Evolutionary conservation across 2,888 invertebrate species (phyloP).

Genomic region (Caenorhabditis virilis): DNA sequence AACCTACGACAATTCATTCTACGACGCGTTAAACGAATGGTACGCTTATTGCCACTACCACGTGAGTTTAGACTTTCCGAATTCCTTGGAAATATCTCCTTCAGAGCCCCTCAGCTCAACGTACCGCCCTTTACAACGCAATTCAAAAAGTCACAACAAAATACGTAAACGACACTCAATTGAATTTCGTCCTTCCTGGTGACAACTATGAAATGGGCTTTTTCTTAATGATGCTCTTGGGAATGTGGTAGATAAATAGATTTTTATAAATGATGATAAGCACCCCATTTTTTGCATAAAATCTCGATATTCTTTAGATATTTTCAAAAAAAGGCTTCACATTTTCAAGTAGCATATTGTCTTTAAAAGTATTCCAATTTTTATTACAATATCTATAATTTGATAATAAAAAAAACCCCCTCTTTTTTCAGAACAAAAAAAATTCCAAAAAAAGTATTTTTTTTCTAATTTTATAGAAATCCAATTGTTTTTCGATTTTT

Average conservation of each 20-base stretch:
- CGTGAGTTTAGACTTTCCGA: no score
- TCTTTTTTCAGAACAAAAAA: no score
- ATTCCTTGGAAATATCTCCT: no score
- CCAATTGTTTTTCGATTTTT: no score
- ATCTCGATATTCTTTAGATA: no score
- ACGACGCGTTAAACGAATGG: constrained; percentile 38
- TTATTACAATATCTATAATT: no score
- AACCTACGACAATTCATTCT: constrained; percentile 29
- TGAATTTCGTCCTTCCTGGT: constrained; percentile 17
- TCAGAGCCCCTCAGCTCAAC: constrained; percentile 30
- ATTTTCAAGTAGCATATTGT: no score
- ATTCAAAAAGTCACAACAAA: constrained; percentile 29
- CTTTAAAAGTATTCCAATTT: no score
- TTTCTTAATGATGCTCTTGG: constrained; percentile 17
- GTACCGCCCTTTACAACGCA: constrained; percentile 31
- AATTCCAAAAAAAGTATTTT: no score
- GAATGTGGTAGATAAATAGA: constrained; percentile 73
- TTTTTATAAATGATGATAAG: constrained; percentile 73
- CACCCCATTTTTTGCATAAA: constrained; percentile 75
- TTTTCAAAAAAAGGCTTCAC: no score
- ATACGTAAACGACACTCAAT: constrained; percentile 19
- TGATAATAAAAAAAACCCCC: no score
- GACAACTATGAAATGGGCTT: constrained; percentile 6
- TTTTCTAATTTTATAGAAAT: no score
- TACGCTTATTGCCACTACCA: constrained; percentile 37